Base-by-base conservation (phyloP, 2,797 vertebrate genomes). In the Falco berigora region DNA sequence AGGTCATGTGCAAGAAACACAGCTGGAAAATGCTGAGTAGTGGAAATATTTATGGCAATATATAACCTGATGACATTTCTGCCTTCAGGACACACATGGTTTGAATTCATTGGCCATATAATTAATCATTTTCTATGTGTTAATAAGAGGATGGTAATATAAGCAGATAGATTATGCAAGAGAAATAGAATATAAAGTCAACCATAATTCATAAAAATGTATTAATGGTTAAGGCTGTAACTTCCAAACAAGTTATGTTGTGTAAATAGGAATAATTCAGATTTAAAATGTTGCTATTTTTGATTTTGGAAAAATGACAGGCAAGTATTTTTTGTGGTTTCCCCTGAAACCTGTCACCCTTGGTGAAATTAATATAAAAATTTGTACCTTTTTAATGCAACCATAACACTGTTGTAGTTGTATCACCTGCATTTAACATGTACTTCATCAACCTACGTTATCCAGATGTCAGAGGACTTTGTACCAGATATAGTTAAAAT, bases 11-110 rank as follows among this genome's bases (percentile, higher is more conserved):
- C 81, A 92, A 94, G 59, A 91, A 84, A 86, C 74, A 87, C 52
- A 58, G 27, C 63, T 83, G 89, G 86, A 96, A 97, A 95, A 50
- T 95, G 95, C 95, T 92, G 87, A 97, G 77, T 81, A 81, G 88
- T 90, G 49, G 75, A 94, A 94, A 95, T 97, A 95, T 93, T 95
- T 94, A 94, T 94, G 49, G 92, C 77, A 93, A 59, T 96, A 64
- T 64, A 85, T 90, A 97, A 96, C 28, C 38, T 83, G 76, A 72
- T 94, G 95, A 91, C 88, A 95, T 96, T 97, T 97, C 94, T 97
- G 74, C 95, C 94, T 97, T 96, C 52, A 92, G 95, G 95, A 94
- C 89, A 92, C 77, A 93, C 66, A 73, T 36, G 49, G 40, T 94
- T 97, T 95, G 92, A 96, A 86, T 94, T 97, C 44, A 58, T 92